Evolutionary conservation across 2,888 invertebrate genomes (phyloP).

Genomic region (Lasioglossum morio): DNA sequence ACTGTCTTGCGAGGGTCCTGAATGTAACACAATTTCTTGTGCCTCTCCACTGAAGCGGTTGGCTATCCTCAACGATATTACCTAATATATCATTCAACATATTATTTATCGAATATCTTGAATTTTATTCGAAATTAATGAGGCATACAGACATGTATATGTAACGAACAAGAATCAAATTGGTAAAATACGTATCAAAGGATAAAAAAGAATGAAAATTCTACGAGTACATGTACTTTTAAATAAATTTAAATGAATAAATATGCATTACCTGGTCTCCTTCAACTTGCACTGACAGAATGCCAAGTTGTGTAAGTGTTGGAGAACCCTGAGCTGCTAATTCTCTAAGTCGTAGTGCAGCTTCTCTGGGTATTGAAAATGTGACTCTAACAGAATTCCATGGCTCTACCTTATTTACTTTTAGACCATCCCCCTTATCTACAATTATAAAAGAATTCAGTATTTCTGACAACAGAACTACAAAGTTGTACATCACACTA

Average conservation of each 20-base stretch:
- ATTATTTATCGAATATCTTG: background rate
- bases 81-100: slow-evolving; percentile 78
- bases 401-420: slow-evolving; percentile 95
- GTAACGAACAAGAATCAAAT: background rate
- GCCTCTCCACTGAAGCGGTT: slow-evolving; percentile 88
- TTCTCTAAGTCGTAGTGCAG: slow-evolving; percentile 95
- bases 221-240: background rate
- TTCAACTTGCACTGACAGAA: slow-evolving; percentile 97
- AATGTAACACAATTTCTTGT: slow-evolving; percentile 89
- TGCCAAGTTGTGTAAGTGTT: slow-evolving; percentile 95
- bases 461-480: background rate
- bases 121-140: background rate
- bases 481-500: background rate
- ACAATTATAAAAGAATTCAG: slow-evolving; percentile 53
- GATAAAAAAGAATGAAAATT: background rate
- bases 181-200: background rate
- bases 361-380: slow-evolving; percentile 98
- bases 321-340: slow-evolving; percentile 96
- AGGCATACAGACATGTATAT: background rate
- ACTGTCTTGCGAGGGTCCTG: slow-evolving; percentile 84
- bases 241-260: slow-evolving; percentile 14
- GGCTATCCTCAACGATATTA: slow-evolving; percentile 88
- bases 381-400: slow-evolving; percentile 99
- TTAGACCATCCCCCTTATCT: slow-evolving; percentile 86
- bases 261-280: slow-evolving; percentile 90